Conservation (phyloP, 2,113 vertebrate species). For the Plecturocebus donacophilus region DNA sequence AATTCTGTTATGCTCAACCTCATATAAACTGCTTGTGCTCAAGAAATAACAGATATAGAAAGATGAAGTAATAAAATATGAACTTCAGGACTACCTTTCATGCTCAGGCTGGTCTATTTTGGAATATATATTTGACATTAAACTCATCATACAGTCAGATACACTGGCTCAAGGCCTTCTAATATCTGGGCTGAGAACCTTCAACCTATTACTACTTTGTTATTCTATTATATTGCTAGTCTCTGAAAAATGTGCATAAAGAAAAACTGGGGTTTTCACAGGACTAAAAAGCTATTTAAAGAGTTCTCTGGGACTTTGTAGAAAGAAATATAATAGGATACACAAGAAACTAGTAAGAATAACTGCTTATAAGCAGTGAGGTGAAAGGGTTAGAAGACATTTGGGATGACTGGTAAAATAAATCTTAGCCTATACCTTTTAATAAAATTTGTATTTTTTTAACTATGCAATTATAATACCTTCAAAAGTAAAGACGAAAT, state of each 20-base stretch:
- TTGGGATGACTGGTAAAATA: not conserved
- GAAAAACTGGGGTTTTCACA: not conserved
- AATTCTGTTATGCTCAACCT: not conserved
- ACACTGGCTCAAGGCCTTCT: not conserved
- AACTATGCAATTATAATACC: not conserved
- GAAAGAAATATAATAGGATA: slow-evolving; percentile 19
- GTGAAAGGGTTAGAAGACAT: not conserved
- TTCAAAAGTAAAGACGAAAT: not conserved
- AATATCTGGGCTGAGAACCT: not conserved
- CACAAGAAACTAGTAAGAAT: not conserved
- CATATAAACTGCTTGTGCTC: not conserved
- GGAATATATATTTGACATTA: not conserved
- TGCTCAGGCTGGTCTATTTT: not conserved
- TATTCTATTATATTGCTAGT: not conserved
- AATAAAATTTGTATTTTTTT: slow-evolving; percentile 3
- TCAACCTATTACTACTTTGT: not conserved
- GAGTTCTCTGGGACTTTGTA: not conserved
- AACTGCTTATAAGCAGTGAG: not conserved
- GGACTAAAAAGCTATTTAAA: not conserved
- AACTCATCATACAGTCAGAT: not conserved
- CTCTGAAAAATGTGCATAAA: not conserved
- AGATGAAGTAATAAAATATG: not conserved
- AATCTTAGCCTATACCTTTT: not conserved
- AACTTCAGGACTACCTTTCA: not conserved
- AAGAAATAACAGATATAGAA: not conserved